These are phyloP conservation scores for Galaxias olidus DNA, from an alignment of 2,797 vertebrate species.

Conservation along the genomic window DNA sequence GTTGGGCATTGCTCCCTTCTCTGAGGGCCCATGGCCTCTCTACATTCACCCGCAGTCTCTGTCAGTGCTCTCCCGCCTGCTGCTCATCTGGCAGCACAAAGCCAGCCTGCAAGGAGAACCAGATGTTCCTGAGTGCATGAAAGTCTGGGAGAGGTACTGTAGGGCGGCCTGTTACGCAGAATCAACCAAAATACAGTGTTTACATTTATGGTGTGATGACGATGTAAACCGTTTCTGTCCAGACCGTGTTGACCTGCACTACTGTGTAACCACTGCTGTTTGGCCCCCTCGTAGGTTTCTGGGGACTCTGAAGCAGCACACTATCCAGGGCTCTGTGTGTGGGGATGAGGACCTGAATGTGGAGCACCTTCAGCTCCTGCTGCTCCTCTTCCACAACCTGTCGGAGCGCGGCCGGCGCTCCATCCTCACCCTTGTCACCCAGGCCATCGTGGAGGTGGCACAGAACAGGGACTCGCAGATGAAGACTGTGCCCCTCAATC, in stretches of 20 bases:
- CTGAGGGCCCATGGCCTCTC: constrained; percentile 95
- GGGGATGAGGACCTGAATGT: constrained; percentile 94
- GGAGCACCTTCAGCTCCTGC: constrained; percentile 93
- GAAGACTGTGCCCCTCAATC: constrained; percentile 84
- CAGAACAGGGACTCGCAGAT: constrained; percentile 84
- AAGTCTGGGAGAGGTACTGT: constrained; percentile 95
- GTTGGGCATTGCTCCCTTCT: constrained; percentile 92
- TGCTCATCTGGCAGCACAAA: constrained; percentile 97
- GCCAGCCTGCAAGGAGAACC: constrained; percentile 89
- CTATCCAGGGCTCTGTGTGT: constrained; percentile 85
- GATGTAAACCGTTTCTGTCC: too few relatives aligned
- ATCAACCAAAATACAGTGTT: too few relatives aligned
- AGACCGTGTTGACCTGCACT: too few relatives aligned
- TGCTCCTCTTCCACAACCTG: constrained; percentile 96
- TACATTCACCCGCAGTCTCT: constrained; percentile 96
- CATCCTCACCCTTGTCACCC: constrained; percentile 84
- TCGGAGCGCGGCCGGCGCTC: constrained; percentile 86
- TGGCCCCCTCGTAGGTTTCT: constrained; percentile 80
- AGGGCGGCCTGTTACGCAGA: not conserved
- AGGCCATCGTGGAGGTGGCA: constrained; percentile 88
- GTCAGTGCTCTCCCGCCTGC: constrained; percentile 92
- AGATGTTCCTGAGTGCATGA: constrained; percentile 94
- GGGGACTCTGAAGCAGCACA: constrained; percentile 91
- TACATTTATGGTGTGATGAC: too few relatives aligned
- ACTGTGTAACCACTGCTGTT: too few relatives aligned